Conservation (phyloP, 2,888 invertebrate genomes). For the Microctonus brassicae region DNA sequence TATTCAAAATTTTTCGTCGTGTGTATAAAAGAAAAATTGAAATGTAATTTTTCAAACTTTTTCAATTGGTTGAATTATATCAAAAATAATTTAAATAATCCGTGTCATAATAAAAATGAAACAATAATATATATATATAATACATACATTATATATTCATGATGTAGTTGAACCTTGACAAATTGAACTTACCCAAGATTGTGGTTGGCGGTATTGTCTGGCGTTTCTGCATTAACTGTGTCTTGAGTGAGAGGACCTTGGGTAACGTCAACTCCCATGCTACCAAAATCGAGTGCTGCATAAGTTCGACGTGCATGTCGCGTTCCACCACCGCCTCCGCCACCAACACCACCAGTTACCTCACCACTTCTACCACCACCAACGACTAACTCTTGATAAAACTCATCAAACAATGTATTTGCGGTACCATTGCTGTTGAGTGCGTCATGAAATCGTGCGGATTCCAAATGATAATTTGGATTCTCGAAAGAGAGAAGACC, state of each 20-base stretch:
- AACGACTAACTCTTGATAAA: constrained; percentile 75
- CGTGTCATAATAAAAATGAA: too few relatives aligned
- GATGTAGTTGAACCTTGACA: neutral
- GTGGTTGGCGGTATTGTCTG: constrained; percentile 69
- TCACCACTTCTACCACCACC: constrained; percentile 67
- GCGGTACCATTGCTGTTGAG: constrained; percentile 77
- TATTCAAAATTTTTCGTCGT: too few relatives aligned
- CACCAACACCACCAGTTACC: constrained; percentile 72
- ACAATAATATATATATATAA: too few relatives aligned
- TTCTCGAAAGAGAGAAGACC: constrained; percentile 92
- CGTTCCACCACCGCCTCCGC: constrained; percentile 67
- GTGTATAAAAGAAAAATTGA: too few relatives aligned
- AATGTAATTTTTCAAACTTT: too few relatives aligned
- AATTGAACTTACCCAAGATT: constrained; percentile 71
- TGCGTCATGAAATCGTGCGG: constrained; percentile 82
- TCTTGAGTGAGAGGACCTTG: constrained; percentile 74
- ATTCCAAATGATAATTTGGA: constrained; percentile 89
- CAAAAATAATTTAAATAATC: too few relatives aligned
- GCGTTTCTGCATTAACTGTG: constrained; percentile 67
- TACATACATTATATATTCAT: too few relatives aligned
- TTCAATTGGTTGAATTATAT: too few relatives aligned
- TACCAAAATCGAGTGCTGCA: constrained; percentile 77
- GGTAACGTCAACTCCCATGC: constrained; percentile 80
- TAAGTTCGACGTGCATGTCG: constrained; percentile 74
- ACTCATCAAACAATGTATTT: constrained; percentile 78